Percentiles rank a stretch among this genome's conserved stretches.
Conservation (phyloP, 2,888 invertebrate species). For the Acrocyrtus sp. region DNA sequence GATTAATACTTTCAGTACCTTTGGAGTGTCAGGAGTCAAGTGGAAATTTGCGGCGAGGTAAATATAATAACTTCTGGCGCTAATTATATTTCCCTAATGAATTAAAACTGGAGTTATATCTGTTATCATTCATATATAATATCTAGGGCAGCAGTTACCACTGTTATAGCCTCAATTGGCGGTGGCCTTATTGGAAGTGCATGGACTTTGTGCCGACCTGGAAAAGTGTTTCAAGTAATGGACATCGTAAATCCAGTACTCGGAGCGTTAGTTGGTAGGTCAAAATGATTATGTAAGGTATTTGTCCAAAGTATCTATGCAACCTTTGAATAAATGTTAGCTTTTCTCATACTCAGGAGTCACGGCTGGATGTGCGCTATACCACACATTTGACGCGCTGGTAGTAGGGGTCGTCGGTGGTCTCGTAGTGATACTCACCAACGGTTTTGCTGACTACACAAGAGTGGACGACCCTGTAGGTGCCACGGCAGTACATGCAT, state of each 20-base stretch:
- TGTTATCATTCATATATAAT: neutral
- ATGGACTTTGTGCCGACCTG: constrained; percentile 64
- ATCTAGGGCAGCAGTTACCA: constrained; percentile 65
- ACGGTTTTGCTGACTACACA: constrained; percentile 65
- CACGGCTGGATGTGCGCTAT: constrained; percentile 65
- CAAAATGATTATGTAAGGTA: neutral
- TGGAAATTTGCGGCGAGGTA: constrained; percentile 67
- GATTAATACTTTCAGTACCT: constrained; percentile 65
- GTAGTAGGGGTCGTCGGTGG: constrained; percentile 67
- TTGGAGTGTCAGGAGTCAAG: constrained; percentile 67
- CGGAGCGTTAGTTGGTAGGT: constrained; percentile 66
- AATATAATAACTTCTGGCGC: neutral
- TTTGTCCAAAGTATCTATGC: constrained; percentile 26
- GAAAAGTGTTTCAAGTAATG: constrained; percentile 64
- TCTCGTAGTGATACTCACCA: constrained; percentile 64
- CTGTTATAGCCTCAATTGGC: constrained; percentile 66
- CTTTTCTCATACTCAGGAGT: constrained; percentile 30
- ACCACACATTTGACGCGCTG: constrained; percentile 67
- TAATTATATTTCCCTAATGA: too few relatives aligned
- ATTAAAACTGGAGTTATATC: too few relatives aligned
- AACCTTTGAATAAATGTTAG: constrained; percentile 65
- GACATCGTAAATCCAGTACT: constrained; percentile 68
- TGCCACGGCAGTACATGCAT: constrained; percentile 67
- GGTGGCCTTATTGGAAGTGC: constrained; percentile 66
- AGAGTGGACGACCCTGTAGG: constrained; percentile 68